Evolutionary conservation across 2,888 invertebrate genomes (phyloP).

Genomic region (Amphipoea lucens): DNA sequence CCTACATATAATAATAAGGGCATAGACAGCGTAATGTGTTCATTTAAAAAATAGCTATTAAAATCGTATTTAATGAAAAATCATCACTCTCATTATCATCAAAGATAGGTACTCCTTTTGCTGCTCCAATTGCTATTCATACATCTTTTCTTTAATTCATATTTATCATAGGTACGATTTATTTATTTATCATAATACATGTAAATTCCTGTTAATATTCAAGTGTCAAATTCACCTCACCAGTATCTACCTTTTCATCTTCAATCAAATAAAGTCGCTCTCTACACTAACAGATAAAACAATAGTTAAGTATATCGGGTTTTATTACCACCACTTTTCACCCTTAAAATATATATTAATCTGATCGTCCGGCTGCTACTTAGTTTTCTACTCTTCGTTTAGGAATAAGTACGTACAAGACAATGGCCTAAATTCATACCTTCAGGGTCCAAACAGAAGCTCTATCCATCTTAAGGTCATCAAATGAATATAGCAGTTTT

Average conservation of each 20-base stretch:
- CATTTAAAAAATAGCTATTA: not conserved
- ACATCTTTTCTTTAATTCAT: constrained; percentile 1
- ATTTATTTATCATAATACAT: not conserved
- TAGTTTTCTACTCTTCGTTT: not conserved
- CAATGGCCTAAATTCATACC: not conserved
- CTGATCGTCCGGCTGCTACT: not conserved
- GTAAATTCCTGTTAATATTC: not conserved
- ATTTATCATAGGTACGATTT: not conserved
- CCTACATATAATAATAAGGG: not conserved
- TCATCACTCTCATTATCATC: not conserved
- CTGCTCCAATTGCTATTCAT: not conserved
- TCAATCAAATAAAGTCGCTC: not conserved
- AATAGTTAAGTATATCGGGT: not conserved
- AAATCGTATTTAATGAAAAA: not conserved
- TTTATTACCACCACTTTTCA: not conserved
- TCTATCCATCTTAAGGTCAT: not conserved
- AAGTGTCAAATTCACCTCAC: not conserved
- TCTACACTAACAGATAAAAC: not conserved
- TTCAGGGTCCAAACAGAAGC: not conserved
- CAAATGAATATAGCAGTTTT: not conserved
- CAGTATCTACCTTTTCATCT: not conserved
- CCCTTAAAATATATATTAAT: not conserved
- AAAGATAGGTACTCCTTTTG: not conserved
- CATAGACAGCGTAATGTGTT: not conserved
- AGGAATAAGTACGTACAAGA: not conserved